These are phyloP conservation scores for Conger conger DNA, from an alignment of 2,113 vertebrate species.

Conservation along the genomic window DNA sequence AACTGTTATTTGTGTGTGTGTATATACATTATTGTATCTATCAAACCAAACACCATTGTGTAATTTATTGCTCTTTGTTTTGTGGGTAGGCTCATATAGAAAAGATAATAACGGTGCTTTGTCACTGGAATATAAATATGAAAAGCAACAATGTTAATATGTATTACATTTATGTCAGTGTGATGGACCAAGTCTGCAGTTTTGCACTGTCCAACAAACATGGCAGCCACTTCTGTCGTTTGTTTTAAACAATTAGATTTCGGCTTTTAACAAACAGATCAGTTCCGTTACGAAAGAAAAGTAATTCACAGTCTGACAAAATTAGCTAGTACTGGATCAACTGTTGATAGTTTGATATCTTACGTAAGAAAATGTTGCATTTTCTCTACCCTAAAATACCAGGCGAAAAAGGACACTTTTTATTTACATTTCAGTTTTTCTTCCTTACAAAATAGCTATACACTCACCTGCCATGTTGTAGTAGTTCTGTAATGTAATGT, in stretches of 20 bases:
- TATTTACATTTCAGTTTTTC: neutral
- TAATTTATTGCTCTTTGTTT: conserved; percentile 75
- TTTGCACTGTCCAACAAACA: neutral
- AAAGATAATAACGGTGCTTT: conserved; percentile 71
- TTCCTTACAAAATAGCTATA: neutral
- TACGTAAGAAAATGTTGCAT: neutral
- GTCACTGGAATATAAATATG: conserved; percentile 58
- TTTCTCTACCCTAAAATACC: neutral
- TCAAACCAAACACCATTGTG: conserved; percentile 64
- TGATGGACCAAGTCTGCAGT: neutral
- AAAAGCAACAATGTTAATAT: conserved; percentile 36
- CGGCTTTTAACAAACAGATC: no score
- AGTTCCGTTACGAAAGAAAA: neutral
- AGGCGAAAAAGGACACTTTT: neutral
- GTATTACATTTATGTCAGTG: conserved; percentile 18
- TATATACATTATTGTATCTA: conserved; percentile 67
- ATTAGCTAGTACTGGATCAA: neutral
- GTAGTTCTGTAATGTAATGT: neutral
- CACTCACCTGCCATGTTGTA: neutral
- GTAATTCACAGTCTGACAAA: neutral
- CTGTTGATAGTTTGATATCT: neutral
- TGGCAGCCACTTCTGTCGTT: neutral
- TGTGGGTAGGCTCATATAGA: conserved; percentile 77
- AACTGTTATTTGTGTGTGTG: conserved; percentile 68
- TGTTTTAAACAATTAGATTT: neutral